These are phyloP conservation scores for Rosalia funebris DNA, from an alignment of 2,888 invertebrate genomes.

Conservation along the genomic window DNA sequence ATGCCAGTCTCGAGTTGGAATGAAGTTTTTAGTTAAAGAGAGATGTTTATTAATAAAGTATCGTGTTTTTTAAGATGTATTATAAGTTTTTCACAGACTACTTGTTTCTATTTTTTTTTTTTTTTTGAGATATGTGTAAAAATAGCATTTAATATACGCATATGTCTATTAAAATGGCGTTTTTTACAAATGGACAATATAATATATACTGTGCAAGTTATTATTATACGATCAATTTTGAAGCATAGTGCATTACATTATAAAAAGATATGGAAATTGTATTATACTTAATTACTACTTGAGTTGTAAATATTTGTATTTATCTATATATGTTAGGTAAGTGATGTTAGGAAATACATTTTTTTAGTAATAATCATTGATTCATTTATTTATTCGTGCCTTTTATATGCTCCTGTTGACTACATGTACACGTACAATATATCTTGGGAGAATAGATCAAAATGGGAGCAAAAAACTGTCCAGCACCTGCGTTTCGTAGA, in stretches of 20 bases:
- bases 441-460: no score
- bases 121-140: conserved; percentile 25
- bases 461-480: no score
- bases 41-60: conserved; percentile 4
- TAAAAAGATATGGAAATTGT: conserved; percentile 34
- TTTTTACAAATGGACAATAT: conserved; percentile 13
- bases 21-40: conserved; percentile 46
- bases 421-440: no score
- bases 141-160: conserved; percentile 27
- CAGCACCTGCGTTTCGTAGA: no score
- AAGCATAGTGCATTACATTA: conserved; percentile 22
- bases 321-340: conserved; percentile 38
- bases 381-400: no score
- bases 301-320: conserved; percentile 44
- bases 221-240: background rate
- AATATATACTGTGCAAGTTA: conserved; percentile 17
- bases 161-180: conserved; percentile 25
- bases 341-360: conserved; percentile 34
- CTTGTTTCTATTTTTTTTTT: conserved; percentile 17
- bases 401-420: no score
- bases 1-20: conserved; percentile 69
- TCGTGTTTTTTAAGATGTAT: conserved; percentile 24
- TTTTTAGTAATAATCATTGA: conserved; percentile 38
- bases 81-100: conserved; percentile 8
- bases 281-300: conserved; percentile 34